Evolutionary conservation across 2,797 vertebrate species (phyloP).

Genomic region (Harpagifer antarcticus): DNA sequence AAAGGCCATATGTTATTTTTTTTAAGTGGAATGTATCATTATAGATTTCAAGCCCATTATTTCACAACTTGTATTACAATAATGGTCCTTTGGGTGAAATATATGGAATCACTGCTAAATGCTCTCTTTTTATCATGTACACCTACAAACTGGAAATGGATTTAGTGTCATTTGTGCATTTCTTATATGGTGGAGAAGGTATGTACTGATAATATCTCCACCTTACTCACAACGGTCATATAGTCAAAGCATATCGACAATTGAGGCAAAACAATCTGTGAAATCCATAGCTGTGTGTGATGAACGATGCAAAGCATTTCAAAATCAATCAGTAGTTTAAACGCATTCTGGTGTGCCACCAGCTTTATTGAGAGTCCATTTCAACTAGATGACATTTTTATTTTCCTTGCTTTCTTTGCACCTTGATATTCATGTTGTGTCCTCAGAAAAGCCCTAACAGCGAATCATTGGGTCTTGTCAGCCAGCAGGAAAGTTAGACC

Average conservation of each 20-base stretch:
- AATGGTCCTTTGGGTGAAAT: neutral
- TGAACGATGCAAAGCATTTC: slow-evolving; percentile 57
- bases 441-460: slow-evolving; percentile 65
- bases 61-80: neutral
- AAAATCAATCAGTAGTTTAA: slow-evolving; percentile 68
- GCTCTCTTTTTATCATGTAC: neutral
- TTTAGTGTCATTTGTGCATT: slow-evolving; percentile 1
- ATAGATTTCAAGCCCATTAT: neutral
- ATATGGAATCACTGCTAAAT: neutral
- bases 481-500: slow-evolving; percentile 76
- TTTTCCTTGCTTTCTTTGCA: slow-evolving; percentile 53
- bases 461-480: slow-evolving; percentile 73
- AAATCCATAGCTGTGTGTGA: slow-evolving; percentile 60
- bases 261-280: slow-evolving; percentile 54
- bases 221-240: slow-evolving; percentile 15
- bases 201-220: slow-evolving; percentile 18
- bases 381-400: slow-evolving; percentile 54
- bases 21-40: neutral
- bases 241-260: slow-evolving; percentile 46
- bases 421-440: slow-evolving; percentile 65
- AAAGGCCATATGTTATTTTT: slow-evolving; percentile 1
- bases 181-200: neutral
- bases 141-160: slow-evolving; percentile 11
- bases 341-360: slow-evolving; percentile 40
- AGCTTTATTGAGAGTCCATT: slow-evolving; percentile 64